Base-by-base conservation (phyloP, 2,888 invertebrate genomes). In the Bombylius major region DNA sequence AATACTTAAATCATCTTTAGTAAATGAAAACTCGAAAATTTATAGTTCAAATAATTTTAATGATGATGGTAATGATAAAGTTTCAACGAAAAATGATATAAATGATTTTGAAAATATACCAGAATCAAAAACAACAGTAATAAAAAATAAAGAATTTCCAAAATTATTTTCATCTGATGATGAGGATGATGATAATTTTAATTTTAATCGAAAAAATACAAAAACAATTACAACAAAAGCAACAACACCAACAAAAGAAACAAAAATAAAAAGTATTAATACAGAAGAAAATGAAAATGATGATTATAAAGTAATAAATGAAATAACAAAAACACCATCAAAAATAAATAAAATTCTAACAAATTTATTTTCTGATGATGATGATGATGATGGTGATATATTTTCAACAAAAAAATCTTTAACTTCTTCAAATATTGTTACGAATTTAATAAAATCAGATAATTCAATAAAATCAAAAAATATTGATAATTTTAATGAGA, bases 151-250 rank as follows among this genome's bases (percentile, higher is more conserved):
- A 12, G 45, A 52, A 47, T 44, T 14, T 33, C 39, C 51, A 47
- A 53, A 34, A 44, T 32, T 54, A n/a, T 56, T 58, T 50, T 56
- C 3, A 23, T 23, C 52, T 44, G 49, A 55, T 52, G 58, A 55
- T 39, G 47, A 47, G 50, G 55, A 51, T 33, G 55, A 55, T 12
- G 44, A 53, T 48, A 5, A 44, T 34, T 53, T 53, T 53, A 39
- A 39, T 3, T 5, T 14, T 34, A 50, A 31, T 45, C 5, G 32
- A 31, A 32, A 50, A 36, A 44, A n/a, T 34, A 50, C 48, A 34
- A 50, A 48, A 13, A 1, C n/a, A n/a, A n/a, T 31, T 23, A 44
- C 23, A 45, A 50, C 42, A 9, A n/a, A 33, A 11, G 45, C 50
- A 34, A 34, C 31, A 31, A 23, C 5, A 12, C 34, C 23, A 23